These are phyloP conservation scores for Petrolisthes manimaculis DNA, from an alignment of 2,888 invertebrate genomes.

Conservation along the genomic window DNA sequence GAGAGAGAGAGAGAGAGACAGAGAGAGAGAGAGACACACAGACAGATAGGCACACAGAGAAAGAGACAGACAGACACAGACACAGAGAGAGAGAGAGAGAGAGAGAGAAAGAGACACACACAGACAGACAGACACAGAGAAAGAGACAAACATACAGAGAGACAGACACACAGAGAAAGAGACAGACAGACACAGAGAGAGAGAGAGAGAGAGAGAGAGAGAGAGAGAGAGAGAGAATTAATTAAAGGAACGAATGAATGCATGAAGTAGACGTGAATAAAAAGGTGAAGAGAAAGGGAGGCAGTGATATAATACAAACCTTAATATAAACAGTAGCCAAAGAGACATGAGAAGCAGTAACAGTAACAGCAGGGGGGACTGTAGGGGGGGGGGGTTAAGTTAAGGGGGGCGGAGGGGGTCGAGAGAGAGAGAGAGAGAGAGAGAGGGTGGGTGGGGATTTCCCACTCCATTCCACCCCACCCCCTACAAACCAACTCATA, in stretches of 20 bases:
- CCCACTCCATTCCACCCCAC: no score
- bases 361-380: no score
- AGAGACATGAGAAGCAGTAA: no score
- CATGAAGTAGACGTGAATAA: no score
- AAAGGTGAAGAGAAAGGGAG: no score
- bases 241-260: no score
- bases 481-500: no score
- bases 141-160: background rate
- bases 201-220: slow-evolving; percentile 8
- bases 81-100: background rate
- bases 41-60: background rate
- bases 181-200: background rate
- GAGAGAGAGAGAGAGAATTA: slow-evolving; percentile 11
- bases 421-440: background rate
- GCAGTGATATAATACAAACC: no score
- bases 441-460: no score
- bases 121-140: background rate
- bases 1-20: slow-evolving; percentile 7
- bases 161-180: background rate
- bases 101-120: background rate
- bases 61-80: background rate
- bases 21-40: slow-evolving; percentile 18
- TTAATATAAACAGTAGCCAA: no score
- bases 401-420: background rate
- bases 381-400: background rate